Evolutionary conservation across 2,888 invertebrate species (phyloP).

Genomic region (Penaeus monodon): DNA sequence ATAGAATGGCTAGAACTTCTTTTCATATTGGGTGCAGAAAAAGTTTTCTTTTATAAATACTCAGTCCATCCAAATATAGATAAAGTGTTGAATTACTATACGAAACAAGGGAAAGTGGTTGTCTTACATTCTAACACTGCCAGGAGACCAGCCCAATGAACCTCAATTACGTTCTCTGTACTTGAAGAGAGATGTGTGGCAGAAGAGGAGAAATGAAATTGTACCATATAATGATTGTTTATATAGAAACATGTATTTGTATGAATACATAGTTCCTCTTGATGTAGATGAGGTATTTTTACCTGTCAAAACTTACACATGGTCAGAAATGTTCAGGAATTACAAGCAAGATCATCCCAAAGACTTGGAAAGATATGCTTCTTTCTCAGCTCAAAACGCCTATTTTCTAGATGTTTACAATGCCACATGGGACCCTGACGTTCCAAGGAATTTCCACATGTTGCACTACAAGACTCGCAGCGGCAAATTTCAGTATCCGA

Average conservation of each 20-base stretch:
- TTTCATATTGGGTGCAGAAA: conserved; percentile 78
- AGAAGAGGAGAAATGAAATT: conserved; percentile 80
- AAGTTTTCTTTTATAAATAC: conserved; percentile 78
- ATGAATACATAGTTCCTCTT: conserved; percentile 78
- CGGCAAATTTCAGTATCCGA: conserved; percentile 75
- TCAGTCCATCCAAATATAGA: conserved; percentile 74
- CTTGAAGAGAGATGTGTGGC: conserved; percentile 75
- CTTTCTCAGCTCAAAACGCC: conserved; percentile 78
- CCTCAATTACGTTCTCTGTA: conserved; percentile 69
- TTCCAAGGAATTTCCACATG: conserved; percentile 70
- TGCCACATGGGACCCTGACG: conserved; percentile 31
- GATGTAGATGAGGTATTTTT: conserved; percentile 83
- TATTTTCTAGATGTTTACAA: conserved; percentile 76
- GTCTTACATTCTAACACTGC: conserved; percentile 74
- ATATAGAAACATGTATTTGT: conserved; percentile 78
- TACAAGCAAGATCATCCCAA: conserved; percentile 72
- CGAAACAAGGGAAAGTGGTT: conserved; percentile 72
- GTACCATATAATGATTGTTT: conserved; percentile 84
- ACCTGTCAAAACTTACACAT: conserved; percentile 76
- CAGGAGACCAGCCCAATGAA: conserved; percentile 72
- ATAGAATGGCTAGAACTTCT: conserved; percentile 82
- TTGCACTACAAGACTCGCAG: conserved; percentile 74
- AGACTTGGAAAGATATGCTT: conserved; percentile 71
- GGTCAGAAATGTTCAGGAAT: conserved; percentile 75
- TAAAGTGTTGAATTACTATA: conserved; percentile 75